Percentiles rank a stretch among this genome's conserved stretches.
These are phyloP conservation scores for Montipora capitata DNA, from an alignment of 92 coral and sea anemone species.

Conservation along the genomic window DNA sequence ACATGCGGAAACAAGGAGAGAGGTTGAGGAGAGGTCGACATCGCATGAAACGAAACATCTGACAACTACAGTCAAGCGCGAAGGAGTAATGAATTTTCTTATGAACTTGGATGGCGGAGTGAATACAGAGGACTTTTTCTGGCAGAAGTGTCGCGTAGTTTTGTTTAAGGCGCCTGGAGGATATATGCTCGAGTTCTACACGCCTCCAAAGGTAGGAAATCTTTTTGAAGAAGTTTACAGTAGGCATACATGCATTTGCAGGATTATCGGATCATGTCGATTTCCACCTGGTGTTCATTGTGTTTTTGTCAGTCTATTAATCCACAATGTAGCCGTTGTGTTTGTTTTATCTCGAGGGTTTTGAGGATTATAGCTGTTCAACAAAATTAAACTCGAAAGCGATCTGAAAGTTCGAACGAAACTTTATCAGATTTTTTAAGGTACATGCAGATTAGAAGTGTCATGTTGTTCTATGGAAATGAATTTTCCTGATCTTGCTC, in stretches of 20 bases:
- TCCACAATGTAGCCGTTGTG: conserved; percentile 21
- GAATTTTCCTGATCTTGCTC: too few species aligned
- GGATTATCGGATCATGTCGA: background rate
- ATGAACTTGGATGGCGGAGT: conserved; percentile 96
- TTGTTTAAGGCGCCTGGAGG: conserved; percentile 99
- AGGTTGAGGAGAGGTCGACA: conserved; percentile 50
- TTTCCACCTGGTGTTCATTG: background rate
- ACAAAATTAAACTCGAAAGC: background rate
- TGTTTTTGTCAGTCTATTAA: conserved; percentile 15
- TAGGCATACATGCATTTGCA: background rate
- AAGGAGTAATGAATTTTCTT: conserved; percentile 92
- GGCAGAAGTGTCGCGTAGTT: conserved; percentile 99
- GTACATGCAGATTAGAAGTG: too few species aligned
- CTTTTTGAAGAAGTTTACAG: background rate
- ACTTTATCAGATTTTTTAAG: too few species aligned
- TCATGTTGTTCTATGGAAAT: too few species aligned
- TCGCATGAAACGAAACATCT: conserved; percentile 56
- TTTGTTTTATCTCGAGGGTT: conserved; percentile 27
- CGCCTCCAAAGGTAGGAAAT: conserved; percentile 96
- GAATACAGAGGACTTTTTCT: conserved; percentile 97
- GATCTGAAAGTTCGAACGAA: background rate
- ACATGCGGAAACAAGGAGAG: conserved; percentile 49
- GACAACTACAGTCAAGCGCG: conserved; percentile 75
- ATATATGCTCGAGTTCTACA: conserved; percentile 95
- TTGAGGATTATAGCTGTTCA: conserved; percentile 20